Conservation (phyloP, 2,113 vertebrate genomes). For the Cephalophus harveyi region DNA sequence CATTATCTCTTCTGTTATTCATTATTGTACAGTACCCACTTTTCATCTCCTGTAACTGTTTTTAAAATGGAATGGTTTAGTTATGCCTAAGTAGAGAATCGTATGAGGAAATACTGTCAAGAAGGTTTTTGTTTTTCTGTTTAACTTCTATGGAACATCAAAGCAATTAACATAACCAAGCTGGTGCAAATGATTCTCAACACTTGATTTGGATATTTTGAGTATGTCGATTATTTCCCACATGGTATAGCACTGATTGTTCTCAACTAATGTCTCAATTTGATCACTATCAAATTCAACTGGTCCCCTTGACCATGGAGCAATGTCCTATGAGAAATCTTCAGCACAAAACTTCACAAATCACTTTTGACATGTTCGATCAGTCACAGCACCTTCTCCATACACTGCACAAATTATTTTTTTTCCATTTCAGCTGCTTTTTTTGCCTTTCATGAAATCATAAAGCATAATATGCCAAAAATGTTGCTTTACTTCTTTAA, state of each 20-base stretch:
- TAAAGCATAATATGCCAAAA: not conserved
- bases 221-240: not conserved
- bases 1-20: not conserved
- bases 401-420: not conserved
- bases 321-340: not conserved
- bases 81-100: not conserved
- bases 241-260: not conserved
- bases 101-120: not conserved
- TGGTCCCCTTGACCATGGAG: not conserved
- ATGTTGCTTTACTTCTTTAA: not conserved
- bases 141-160: not conserved
- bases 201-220: not conserved
- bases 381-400: not conserved
- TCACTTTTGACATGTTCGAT: not conserved
- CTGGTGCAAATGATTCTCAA: not conserved
- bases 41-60: not conserved
- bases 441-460: not conserved
- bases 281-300: not conserved
- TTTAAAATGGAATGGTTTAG: not conserved
- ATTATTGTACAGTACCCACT: not conserved
- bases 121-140: not conserved
- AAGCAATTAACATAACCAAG: not conserved
- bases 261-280: not conserved
- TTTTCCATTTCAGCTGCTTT: not conserved
- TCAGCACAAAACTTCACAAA: not conserved